Evolutionary conservation across 2,113 vertebrate species (phyloP), one percentile per base, ranked within the genome.

Genomic region (Zosterops japonicus): DNA sequence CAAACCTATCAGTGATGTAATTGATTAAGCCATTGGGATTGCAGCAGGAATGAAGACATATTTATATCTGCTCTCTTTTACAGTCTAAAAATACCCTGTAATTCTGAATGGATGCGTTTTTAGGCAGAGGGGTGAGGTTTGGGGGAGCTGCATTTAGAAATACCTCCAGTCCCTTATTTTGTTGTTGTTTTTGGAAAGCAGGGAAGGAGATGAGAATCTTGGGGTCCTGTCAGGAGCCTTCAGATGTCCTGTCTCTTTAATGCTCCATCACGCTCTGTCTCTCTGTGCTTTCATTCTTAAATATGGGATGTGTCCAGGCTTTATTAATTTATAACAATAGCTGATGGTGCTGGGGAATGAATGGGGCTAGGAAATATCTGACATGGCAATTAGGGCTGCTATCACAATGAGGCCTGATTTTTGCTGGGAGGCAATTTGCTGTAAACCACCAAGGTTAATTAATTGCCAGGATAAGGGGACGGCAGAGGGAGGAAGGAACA

Each of bases 71-170:
- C 83, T 96, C 76, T 81, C 79, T 93, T 91, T 86, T 69, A 21
- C n/a, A n/a, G 46, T 21, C 96, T 96, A 96, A 95, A 97, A 97
- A 96, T 96, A 96, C 69, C 35, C 65, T 14, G 44, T 49, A n/a
- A 78, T 90, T 67, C 60, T 75, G 90, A 93, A 93, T 63, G 71
- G 83, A 31, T 76, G 64, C 1, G 15, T 27, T 87, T 94, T 85
- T 36, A 83, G 56, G 85, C 90, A 78, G 28, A 91, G 52, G 71
- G 87, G 22, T 61, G 60, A 31, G 64, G 47, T 84, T 94, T 83
- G n/a, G 92, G 68, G 88, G 83, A 83, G 56, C 79, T 90, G 93
- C 49, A 6, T 80, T 90, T 82, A 81, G 93, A 71, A 90, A 68
- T 39, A 86, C 56, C 88, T 93, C 72, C 85, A 90, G 84, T 9